Conservation (phyloP, 2,888 invertebrate genomes). For the Adelognathus sp. region DNA sequence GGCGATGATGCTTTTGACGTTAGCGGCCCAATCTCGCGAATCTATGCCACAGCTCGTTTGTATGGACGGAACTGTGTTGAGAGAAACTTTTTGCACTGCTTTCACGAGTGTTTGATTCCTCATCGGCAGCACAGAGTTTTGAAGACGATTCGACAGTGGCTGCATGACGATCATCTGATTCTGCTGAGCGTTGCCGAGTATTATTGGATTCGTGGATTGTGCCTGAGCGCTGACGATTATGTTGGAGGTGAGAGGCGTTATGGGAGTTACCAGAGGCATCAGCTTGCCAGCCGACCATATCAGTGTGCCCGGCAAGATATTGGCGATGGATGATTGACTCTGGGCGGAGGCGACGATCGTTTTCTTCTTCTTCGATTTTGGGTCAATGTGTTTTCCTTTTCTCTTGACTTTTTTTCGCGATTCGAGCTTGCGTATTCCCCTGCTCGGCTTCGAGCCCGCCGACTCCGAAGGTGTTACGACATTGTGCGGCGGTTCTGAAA, state of each 20-base stretch:
- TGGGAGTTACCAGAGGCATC: conserved; percentile 78
- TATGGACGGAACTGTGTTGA: conserved; percentile 74
- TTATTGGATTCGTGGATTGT: conserved; percentile 74
- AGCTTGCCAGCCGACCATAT: conserved; percentile 77
- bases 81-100: conserved; percentile 74
- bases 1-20: conserved; percentile 77
- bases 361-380: conserved; percentile 58
- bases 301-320: conserved; percentile 74
- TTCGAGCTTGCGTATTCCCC: conserved; percentile 61
- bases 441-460: conserved; percentile 59
- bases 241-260: conserved; percentile 73
- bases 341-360: conserved; percentile 58
- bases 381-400: conserved; percentile 63
- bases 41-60: conserved; percentile 74
- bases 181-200: conserved; percentile 75
- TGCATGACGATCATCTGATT: conserved; percentile 80
- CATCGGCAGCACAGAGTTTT: conserved; percentile 73
- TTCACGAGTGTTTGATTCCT: conserved; percentile 74
- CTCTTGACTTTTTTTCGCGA: conserved; percentile 70
- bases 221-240: conserved; percentile 77
- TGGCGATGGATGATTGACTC: conserved; percentile 64
- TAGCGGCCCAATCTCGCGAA: conserved; percentile 77
- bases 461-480: conserved; percentile 27
- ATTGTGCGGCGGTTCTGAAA: conserved; percentile 18
- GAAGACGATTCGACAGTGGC: conserved; percentile 73